Conservation (phyloP, 2,113 vertebrate species). For the Sporophila hypoxantha region DNA sequence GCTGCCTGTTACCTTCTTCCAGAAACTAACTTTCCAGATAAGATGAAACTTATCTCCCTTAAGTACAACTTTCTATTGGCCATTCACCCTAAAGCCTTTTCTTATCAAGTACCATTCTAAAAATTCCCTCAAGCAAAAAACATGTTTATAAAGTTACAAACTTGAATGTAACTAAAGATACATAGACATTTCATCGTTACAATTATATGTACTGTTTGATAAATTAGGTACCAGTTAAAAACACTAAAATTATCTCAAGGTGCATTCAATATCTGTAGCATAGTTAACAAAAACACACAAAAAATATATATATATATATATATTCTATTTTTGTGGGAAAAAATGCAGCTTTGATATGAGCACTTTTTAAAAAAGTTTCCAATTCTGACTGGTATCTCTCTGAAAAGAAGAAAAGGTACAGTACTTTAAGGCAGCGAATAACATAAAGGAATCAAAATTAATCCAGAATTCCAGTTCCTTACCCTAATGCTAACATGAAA, state of each 20-base stretch:
- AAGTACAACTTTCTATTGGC: constrained; percentile 13
- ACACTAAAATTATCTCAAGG: constrained; percentile 82
- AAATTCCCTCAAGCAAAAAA: constrained; percentile 75
- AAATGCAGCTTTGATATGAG: constrained; percentile 75
- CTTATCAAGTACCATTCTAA: constrained; percentile 66
- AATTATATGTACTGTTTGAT: constrained; percentile 76
- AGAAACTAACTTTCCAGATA: constrained; percentile 30
- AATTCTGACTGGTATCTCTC: constrained; percentile 70
- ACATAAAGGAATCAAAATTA: constrained; percentile 70
- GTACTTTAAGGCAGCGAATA: constrained; percentile 77
- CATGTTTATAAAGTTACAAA: constrained; percentile 82
- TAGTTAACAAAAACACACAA: constrained; percentile 81
- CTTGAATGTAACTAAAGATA: constrained; percentile 81
- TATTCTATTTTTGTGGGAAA: constrained; percentile 75
- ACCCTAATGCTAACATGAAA: constrained; percentile 48
- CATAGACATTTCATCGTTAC: constrained; percentile 78
- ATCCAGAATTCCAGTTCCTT: constrained; percentile 68
- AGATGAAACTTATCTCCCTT: constrained; percentile 38
- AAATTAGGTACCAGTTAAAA: constrained; percentile 85
- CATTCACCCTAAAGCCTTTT: constrained; percentile 48
- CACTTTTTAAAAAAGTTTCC: constrained; percentile 53
- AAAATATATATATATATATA: constrained; percentile 76
- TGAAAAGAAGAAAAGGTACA: constrained; percentile 61
- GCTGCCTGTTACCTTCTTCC: constrained; percentile 22
- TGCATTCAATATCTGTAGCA: constrained; percentile 80